Percentiles rank a stretch among this genome's conserved stretches.
Conservation (phyloP, 2,888 invertebrate species). For the Ceraclea dissimilis region DNA sequence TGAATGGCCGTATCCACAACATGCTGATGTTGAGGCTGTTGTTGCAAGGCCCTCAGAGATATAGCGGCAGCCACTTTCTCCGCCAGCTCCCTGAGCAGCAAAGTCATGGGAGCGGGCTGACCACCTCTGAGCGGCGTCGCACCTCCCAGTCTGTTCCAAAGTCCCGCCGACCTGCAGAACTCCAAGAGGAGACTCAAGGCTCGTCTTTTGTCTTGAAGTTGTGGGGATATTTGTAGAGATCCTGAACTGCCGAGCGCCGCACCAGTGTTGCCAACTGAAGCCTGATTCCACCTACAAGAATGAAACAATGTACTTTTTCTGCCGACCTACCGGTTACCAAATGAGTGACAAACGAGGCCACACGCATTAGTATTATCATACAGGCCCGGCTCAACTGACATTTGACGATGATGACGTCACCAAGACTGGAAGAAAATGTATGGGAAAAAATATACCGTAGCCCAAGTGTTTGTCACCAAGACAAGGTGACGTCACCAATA, state of each 20-base stretch:
- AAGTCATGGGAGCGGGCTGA: constrained; percentile 36
- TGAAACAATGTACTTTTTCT: background rate
- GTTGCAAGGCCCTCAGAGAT: constrained; percentile 58
- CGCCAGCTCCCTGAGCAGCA: constrained; percentile 62
- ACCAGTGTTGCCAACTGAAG: constrained; percentile 32
- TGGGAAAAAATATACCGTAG: too few species aligned
- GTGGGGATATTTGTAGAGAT: constrained; percentile 77
- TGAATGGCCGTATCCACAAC: constrained; percentile 24
- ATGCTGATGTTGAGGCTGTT: constrained; percentile 26
- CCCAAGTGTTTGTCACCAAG: too few species aligned
- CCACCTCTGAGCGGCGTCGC: constrained; percentile 32
- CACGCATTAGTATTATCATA: too few species aligned
- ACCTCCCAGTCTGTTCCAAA: constrained; percentile 55
- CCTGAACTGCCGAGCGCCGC: constrained; percentile 61
- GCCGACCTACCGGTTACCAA: background rate
- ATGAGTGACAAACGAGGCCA: too few species aligned
- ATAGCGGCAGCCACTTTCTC: constrained; percentile 74
- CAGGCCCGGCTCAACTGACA: too few species aligned
- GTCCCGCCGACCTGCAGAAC: constrained; percentile 62
- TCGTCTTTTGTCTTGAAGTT: constrained; percentile 80
- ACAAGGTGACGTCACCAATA: too few species aligned
- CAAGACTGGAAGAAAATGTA: too few species aligned
- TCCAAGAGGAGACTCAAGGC: constrained; percentile 69
- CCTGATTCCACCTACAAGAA: constrained; percentile 37
- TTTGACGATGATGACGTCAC: too few species aligned